Percentiles rank a stretch among this genome's conserved stretches.
Evolutionary conservation across 2,888 invertebrate species (phyloP).

Genomic region (Horisme vitalbata): DNA sequence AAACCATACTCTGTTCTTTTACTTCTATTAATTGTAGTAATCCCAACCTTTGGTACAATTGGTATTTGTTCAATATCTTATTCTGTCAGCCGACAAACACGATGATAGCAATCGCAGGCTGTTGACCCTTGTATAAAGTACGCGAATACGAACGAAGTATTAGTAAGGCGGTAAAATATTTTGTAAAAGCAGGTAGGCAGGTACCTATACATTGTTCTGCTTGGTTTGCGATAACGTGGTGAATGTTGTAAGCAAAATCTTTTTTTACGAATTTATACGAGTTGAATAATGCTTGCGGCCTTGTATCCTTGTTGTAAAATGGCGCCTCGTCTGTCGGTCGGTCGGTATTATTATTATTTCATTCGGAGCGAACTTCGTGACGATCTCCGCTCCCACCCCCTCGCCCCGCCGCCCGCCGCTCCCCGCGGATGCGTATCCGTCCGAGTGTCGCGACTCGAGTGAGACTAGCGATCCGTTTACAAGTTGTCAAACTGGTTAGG

Average conservation of each 20-base stretch:
- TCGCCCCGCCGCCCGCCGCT: slow-evolving; percentile 43
- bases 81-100: slow-evolving; percentile 62
- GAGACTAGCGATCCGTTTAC: slow-evolving; percentile 63
- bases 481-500: slow-evolving; percentile 82
- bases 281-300: slow-evolving; percentile 62
- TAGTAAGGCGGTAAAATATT: slow-evolving; percentile 38
- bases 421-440: slow-evolving; percentile 82
- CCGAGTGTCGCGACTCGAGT: slow-evolving; percentile 70
- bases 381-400: slow-evolving; percentile 73
- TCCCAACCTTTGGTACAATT: neutral
- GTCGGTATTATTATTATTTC: slow-evolving; percentile 73
- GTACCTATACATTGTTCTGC: slow-evolving; percentile 27
- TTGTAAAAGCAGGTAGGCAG: slow-evolving; percentile 26
- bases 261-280: slow-evolving; percentile 49
- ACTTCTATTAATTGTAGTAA: too few relatives aligned
- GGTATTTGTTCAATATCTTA: slow-evolving; percentile 53
- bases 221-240: slow-evolving; percentile 28
- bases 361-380: slow-evolving; percentile 81
- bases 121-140: slow-evolving; percentile 69
- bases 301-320: slow-evolving; percentile 1
- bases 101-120: slow-evolving; percentile 72
- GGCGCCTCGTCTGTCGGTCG: slow-evolving; percentile 58
- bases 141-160: slow-evolving; percentile 55
- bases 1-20: too few relatives aligned
- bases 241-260: slow-evolving; percentile 39